Evolutionary conservation across 2,888 invertebrate species (phyloP).

Genomic region (Cephalotes varians): DNA sequence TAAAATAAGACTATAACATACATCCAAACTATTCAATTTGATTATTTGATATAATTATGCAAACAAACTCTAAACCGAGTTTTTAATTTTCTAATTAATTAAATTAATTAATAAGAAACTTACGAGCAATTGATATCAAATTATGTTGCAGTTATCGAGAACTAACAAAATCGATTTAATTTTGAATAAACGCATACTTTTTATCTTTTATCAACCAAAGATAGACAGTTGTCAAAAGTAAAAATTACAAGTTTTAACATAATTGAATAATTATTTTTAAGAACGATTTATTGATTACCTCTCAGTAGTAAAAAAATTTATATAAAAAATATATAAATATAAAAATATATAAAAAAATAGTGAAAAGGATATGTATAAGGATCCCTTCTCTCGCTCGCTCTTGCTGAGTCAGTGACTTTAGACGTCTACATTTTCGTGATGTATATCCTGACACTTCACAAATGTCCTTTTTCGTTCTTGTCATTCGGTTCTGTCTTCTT

Average conservation of each 20-base stretch:
- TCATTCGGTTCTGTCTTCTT: constrained; percentile 6
- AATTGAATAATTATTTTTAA: not conserved
- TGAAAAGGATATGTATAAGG: not conserved
- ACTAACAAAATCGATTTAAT: not conserved
- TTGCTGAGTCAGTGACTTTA: constrained; percentile 48
- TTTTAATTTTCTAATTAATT: too few relatives aligned
- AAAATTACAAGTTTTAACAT: not conserved
- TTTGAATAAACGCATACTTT: not conserved
- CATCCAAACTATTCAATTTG: not conserved
- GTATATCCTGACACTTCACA: constrained; percentile 26
- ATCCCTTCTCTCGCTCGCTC: not conserved
- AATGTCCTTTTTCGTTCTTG: constrained; percentile 30
- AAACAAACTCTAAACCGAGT: not conserved
- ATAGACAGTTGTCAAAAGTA: not conserved
- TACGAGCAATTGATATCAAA: not conserved
- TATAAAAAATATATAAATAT: too few relatives aligned
- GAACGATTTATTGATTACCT: not conserved
- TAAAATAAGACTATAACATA: not conserved
- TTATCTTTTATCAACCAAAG: not conserved
- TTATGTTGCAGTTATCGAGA: not conserved
- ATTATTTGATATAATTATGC: not conserved
- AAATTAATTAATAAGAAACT: not conserved
- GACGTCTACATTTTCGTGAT: constrained; percentile 37
- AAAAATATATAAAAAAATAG: too few relatives aligned
- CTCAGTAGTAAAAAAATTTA: not conserved